Evolutionary conservation across 2,888 invertebrate species (phyloP).

Genomic region (Ceraclea dissimilis): DNA sequence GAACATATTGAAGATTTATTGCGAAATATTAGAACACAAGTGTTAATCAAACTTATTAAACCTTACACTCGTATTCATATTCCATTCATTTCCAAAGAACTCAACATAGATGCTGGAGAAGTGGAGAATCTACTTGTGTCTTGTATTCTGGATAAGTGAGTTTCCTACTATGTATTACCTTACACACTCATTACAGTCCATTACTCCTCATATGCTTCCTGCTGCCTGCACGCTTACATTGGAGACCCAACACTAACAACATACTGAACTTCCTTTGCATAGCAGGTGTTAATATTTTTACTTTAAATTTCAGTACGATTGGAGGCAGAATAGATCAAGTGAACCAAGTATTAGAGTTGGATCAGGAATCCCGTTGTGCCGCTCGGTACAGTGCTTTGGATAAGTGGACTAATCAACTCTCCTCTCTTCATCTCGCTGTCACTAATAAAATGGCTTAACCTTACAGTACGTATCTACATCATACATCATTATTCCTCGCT

Average conservation of each 20-base stretch:
- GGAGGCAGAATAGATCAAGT: slow-evolving; percentile 89
- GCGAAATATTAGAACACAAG: slow-evolving; percentile 94
- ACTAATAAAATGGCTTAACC: slow-evolving; percentile 85
- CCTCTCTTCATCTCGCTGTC: slow-evolving; percentile 80
- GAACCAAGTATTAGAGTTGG: slow-evolving; percentile 85
- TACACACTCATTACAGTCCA: neutral
- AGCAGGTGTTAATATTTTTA: too few species aligned
- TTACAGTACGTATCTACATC: too few species aligned
- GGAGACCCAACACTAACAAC: too few species aligned
- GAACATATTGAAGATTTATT: slow-evolving; percentile 98
- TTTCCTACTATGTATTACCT: too few species aligned
- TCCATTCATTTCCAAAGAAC: slow-evolving; percentile 91
- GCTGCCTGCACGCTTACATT: neutral
- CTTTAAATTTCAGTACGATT: slow-evolving; percentile 69
- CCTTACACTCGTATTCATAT: slow-evolving; percentile 98
- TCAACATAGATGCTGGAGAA: slow-evolving; percentile 89
- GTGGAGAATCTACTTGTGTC: slow-evolving; percentile 95
- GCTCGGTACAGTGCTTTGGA: slow-evolving; percentile 88
- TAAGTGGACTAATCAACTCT: slow-evolving; percentile 91
- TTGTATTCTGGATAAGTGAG: slow-evolving; percentile 94
- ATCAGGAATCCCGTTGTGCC: slow-evolving; percentile 70
- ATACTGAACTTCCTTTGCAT: too few species aligned
- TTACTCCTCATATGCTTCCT: neutral
- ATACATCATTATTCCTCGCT: neutral
- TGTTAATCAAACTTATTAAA: slow-evolving; percentile 91